phyloP scores from a whole-genome alignment of 2,113 vertebrate species.

The Bubalus kerabau region DNA sequence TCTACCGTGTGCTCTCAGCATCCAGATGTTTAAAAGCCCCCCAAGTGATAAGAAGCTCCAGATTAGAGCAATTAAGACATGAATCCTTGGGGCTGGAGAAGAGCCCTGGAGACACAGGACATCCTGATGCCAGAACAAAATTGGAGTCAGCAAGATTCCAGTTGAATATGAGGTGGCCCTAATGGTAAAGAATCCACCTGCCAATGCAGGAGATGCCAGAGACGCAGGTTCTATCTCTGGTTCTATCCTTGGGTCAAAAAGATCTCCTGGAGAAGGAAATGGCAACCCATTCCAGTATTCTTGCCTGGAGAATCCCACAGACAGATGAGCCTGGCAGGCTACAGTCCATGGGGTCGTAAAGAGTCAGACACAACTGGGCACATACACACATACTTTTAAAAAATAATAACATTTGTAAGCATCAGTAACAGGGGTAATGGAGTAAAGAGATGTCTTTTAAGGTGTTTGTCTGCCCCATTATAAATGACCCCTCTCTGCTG shows the following conservation, averaged over 20 bases:
- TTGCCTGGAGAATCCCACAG: not conserved
- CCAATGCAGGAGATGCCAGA: not conserved
- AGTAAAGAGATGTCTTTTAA: not conserved
- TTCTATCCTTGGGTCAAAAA: not conserved
- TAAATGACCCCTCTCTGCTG: not conserved
- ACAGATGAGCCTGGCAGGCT: not conserved
- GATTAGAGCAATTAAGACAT: not conserved
- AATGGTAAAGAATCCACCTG: not conserved
- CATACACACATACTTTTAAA: not conserved
- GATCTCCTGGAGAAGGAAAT: not conserved
- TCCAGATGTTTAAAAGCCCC: not conserved
- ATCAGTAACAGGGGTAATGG: not conserved
- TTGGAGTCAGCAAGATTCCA: not conserved
- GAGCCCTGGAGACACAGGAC: not conserved
- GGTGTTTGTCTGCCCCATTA: not conserved
- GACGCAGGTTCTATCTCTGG: not conserved
- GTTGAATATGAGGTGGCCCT: not conserved
- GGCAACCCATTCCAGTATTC: not conserved
- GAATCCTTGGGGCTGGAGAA: not conserved
- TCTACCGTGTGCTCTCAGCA: not conserved
- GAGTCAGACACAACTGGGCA: not conserved
- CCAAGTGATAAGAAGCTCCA: not conserved
- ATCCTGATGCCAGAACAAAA: not conserved
- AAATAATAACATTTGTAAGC: not conserved
- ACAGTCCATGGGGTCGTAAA: not conserved